Evolutionary conservation across 2,113 vertebrate species (phyloP).

Genomic region (Turnix velox): DNA sequence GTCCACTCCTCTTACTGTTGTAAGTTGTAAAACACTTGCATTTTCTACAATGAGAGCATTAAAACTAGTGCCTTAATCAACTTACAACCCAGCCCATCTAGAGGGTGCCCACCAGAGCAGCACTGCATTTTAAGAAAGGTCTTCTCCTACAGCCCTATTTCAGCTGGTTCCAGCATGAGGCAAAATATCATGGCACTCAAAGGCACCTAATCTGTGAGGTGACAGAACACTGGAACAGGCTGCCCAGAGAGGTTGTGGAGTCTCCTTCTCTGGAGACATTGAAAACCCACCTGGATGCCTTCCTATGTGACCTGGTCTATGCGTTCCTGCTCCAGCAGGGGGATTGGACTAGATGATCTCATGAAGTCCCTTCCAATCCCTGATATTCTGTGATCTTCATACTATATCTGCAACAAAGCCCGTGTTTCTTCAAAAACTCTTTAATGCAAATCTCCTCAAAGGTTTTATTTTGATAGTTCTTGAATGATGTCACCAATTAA

Average conservation of each 20-base stretch:
- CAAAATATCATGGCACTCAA: accelerated
- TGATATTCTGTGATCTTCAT: no score
- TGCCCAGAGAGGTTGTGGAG: no score
- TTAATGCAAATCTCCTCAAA: conserved; percentile 59
- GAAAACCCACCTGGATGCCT: no score
- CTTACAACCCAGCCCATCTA: background rate
- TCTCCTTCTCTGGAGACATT: no score
- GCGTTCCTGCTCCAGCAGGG: no score
- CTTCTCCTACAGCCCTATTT: background rate
- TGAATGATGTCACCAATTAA: conserved; percentile 65
- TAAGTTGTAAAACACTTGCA: conserved; percentile 43
- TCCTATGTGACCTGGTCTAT: no score
- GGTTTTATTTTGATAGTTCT: conserved; percentile 69
- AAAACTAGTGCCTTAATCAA: conserved; percentile 36
- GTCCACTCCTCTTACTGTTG: background rate
- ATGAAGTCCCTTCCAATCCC: no score
- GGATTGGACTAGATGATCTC: no score
- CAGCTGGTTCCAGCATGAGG: background rate
- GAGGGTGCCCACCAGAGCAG: background rate
- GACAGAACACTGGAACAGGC: no score
- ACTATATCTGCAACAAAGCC: background rate
- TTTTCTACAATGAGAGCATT: conserved; percentile 15
- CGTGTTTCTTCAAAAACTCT: conserved; percentile 54
- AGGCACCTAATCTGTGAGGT: background rate
- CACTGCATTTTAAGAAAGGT: background rate